These are phyloP conservation scores for Drosophila kepulauana DNA, from an alignment of 1,140 invertebrate genomes.

Conservation along the genomic window DNA sequence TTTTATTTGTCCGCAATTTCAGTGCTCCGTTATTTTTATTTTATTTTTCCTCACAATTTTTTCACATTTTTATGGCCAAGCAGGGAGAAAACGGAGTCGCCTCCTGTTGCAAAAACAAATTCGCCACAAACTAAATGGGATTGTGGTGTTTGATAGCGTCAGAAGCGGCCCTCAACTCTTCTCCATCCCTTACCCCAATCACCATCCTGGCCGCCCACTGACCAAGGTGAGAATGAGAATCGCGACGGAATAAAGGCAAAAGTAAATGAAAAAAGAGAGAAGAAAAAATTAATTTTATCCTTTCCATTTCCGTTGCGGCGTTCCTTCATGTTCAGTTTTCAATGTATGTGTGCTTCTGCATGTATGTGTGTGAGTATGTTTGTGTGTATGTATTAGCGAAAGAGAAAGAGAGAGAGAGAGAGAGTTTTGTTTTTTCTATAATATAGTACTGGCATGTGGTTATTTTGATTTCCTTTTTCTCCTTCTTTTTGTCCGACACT, in stretches of 20 bases:
- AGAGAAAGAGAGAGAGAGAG: neutral
- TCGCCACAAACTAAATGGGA: constrained; percentile 74
- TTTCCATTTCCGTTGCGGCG: constrained; percentile 63
- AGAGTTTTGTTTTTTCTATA: constrained; percentile 24
- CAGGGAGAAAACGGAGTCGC: constrained; percentile 17
- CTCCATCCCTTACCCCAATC: neutral
- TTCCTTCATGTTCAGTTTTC: constrained; percentile 16
- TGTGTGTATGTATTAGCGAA: constrained; percentile 5
- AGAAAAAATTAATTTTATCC: constrained; percentile 78
- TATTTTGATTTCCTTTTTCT: constrained; percentile 34
- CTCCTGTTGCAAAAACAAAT: constrained; percentile 62
- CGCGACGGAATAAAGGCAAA: constrained; percentile 37
- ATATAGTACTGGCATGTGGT: constrained; percentile 30
- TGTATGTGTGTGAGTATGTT: constrained; percentile 13
- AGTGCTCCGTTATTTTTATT: constrained; percentile 19
- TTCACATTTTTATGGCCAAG: constrained; percentile 57
- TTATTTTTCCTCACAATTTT: constrained; percentile 39
- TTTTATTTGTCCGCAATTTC: constrained; percentile 42
- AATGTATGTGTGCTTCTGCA: constrained; percentile 16
- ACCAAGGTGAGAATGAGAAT: constrained; percentile 43
- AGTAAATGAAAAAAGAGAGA: constrained; percentile 49
- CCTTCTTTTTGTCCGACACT: neutral
- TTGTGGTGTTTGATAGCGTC: constrained; percentile 70
- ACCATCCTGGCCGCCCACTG: constrained; percentile 13
- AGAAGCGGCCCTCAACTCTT: constrained; percentile 17